phyloP scores from a whole-genome alignment of 2,113 vertebrate species.

The Pionites leucogaster region DNA sequence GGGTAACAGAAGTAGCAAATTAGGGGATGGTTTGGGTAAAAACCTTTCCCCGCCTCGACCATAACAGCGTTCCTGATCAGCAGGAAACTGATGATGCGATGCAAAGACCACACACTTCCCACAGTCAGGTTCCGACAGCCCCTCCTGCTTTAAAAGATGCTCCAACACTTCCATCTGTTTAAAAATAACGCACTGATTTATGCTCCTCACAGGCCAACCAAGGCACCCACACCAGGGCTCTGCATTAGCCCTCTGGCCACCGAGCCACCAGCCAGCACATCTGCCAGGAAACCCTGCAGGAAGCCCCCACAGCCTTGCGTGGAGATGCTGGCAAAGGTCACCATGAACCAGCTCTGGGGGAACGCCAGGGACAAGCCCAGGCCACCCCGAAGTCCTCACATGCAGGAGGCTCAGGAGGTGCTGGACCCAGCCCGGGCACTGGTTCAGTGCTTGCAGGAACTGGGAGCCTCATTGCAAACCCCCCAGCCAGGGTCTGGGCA shows the following conservation, averaged over 20 bases:
- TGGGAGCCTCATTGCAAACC: not conserved
- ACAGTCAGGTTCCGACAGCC: not conserved
- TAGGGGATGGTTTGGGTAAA: not conserved
- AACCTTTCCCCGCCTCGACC: not conserved
- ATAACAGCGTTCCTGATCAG: not conserved
- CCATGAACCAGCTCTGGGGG: rapidly evolving
- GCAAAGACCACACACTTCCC: not conserved
- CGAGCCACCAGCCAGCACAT: not conserved
- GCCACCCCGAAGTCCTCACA: rapidly evolving
- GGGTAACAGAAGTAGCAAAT: not conserved
- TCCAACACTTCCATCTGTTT: not conserved
- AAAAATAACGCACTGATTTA: not conserved
- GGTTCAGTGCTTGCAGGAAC: not conserved
- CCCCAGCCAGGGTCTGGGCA: not conserved
- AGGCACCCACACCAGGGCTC: not conserved
- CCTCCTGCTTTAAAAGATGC: not conserved
- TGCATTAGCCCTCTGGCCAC: not conserved
- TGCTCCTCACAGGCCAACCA: not conserved
- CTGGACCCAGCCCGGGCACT: not conserved
- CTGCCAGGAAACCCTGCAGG: too few species aligned
- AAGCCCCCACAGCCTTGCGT: rapidly evolving
- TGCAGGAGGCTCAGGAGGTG: not conserved
- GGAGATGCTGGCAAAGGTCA: rapidly evolving
- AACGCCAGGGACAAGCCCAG: rapidly evolving
- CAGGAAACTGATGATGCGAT: rapidly evolving